Evolutionary conservation across 2,797 vertebrate genomes (phyloP).

Genomic region (Spinibarbus caldwelli): DNA sequence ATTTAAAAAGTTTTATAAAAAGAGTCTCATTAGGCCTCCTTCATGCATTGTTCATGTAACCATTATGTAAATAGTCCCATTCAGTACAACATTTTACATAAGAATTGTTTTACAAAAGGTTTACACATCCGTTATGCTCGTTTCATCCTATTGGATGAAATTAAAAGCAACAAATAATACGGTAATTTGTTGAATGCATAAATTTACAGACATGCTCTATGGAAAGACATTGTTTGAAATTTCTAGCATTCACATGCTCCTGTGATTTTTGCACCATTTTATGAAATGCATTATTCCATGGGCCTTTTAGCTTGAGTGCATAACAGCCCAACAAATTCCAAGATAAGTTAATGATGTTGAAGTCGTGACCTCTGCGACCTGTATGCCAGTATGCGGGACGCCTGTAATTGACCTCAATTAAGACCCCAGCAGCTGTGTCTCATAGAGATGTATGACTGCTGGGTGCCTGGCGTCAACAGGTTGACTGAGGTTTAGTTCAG

Average conservation of each 20-base stretch:
- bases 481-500: conserved; percentile 47
- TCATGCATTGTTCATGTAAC: neutral
- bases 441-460: conserved; percentile 38
- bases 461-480: conserved; percentile 55
- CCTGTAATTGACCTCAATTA: conserved; percentile 58
- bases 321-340: conserved; percentile 22
- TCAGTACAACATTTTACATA: neutral
- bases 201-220: neutral
- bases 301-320: neutral
- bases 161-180: neutral
- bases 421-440: conserved; percentile 40
- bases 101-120: neutral
- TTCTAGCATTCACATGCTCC: neutral
- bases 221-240: neutral
- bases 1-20: neutral
- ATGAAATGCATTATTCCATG: neutral
- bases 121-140: neutral
- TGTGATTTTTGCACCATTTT: neutral
- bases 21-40: neutral
- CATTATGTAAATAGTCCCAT: neutral
- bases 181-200: neutral
- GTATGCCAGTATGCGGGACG: neutral
- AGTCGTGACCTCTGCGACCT: conserved; percentile 10
- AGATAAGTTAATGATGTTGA: conserved; percentile 37
- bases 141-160: neutral